Base-by-base conservation (phyloP, 1,140 invertebrate species). In the Trichonephila inaurata region DNA sequence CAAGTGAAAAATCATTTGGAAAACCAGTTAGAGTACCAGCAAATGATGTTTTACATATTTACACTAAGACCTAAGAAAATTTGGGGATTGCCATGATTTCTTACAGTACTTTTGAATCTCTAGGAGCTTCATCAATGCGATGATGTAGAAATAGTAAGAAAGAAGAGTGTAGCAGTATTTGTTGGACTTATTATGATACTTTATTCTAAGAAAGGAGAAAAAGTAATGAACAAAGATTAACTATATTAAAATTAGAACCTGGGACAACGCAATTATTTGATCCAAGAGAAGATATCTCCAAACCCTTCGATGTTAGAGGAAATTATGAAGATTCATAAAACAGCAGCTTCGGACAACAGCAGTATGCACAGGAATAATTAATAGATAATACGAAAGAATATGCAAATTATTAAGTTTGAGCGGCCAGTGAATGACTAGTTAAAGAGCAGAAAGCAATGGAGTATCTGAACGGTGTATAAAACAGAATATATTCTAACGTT, bases 11-110 rank as follows among this genome's bases (percentile, higher is more conserved):
- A 14, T 40, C 33, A 21, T 83, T 83, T 83, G 2, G 33, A 16
- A n/a, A 83, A 83, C 2, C 82, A 83, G 82, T 83, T 40, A 40
- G 82, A 40, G 82, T 83, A 83, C 82, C 82, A 58, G 82, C 82
- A 83, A 1, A 83, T 58, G 82, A 83, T 83, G 82, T 83, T 83
- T 83, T 83, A 58, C 82, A 83, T 83, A 83, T 83, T 58, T 83
- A 83, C 82, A 83, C 82, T 83, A 40, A 83, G 82, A 83, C 2
- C 82, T 58, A 2, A 2, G 1, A 1, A 83, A 24, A 83, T 83
- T 83, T n/a, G 82, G n/a, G 82, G 82, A 83, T 14, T 83, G n/a
- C 82, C 82, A 58, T 83, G 82, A n/a, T 58, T 83, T 14, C n/a
- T n/a, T 24, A 83, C 14, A 16, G 82, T 83, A 83, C 82, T 83